These are phyloP conservation scores for Ditula angustiorana DNA, from an alignment of 2,888 invertebrate species.

Conservation along the genomic window DNA sequence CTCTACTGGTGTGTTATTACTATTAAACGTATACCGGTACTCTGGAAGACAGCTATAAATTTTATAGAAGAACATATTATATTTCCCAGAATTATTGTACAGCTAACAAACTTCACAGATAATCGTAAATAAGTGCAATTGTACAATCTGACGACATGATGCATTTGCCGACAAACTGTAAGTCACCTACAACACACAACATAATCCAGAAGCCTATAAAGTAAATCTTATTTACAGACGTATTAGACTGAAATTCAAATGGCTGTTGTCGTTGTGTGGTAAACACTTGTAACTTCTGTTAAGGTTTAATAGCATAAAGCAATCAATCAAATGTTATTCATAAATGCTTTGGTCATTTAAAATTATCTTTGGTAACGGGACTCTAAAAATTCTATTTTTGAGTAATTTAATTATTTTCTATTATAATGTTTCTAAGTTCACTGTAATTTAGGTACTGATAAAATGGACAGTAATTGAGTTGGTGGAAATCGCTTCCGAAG, in stretches of 20 bases:
- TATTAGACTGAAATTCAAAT: not conserved
- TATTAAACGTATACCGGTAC: too few relatives aligned
- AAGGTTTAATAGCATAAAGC: conserved; percentile 47
- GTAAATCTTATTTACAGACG: not conserved
- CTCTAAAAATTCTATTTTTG: not conserved
- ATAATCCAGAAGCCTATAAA: not conserved
- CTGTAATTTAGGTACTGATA: too few relatives aligned
- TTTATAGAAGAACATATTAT: not conserved
- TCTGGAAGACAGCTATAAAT: not conserved
- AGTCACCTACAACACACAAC: not conserved
- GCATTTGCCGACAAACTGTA: conserved; percentile 20
- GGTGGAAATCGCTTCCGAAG: too few relatives aligned
- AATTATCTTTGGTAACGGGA: conserved; percentile 32
- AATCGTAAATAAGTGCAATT: conserved; percentile 13
- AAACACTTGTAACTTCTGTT: conserved; percentile 45
- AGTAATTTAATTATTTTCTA: not conserved
- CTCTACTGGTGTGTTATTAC: too few relatives aligned
- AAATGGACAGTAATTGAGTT: too few relatives aligned
- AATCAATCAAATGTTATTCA: conserved; percentile 58
- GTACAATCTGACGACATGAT: conserved; percentile 7
- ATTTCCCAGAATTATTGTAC: conserved; percentile 8
- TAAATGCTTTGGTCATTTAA: conserved; percentile 45
- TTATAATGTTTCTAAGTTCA: not conserved
- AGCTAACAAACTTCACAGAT: conserved; percentile 6
- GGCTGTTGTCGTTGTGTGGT: not conserved